Percentiles rank a stretch among this genome's conserved stretches.
These are phyloP conservation scores for Tupiocoris notatus DNA, from an alignment of 2,888 invertebrate genomes.

Conservation along the genomic window DNA sequence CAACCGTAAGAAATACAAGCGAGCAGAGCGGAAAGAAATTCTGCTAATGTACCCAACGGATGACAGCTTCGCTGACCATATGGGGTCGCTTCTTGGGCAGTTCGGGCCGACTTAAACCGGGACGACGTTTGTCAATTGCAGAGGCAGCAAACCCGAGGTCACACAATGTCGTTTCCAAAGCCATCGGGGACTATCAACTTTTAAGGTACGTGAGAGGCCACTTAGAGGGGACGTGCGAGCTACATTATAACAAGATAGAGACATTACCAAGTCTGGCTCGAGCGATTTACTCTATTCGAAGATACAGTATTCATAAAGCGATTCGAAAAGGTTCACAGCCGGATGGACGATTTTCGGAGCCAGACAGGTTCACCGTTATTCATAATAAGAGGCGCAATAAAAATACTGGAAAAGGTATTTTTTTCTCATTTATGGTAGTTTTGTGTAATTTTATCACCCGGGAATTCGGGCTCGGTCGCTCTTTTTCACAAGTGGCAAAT, in stretches of 20 bases:
- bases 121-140: slow-evolving; percentile 14
- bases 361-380: not conserved
- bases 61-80: slow-evolving; percentile 11
- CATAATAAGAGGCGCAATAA: not conserved
- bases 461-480: no score
- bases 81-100: not conserved
- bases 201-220: slow-evolving; percentile 9
- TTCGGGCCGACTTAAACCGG: not conserved
- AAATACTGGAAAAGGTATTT: not conserved
- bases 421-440: no score
- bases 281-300: slow-evolving; percentile 6
- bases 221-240: slow-evolving; percentile 16
- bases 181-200: not conserved
- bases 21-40: not conserved
- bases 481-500: no score
- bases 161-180: no score
- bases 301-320: slow-evolving; percentile 10
- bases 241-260: slow-evolving; percentile 19
- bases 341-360: not conserved
- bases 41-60: slow-evolving; percentile 17
- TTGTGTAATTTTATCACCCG: no score
- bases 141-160: not conserved
- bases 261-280: not conserved
- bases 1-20: no score
- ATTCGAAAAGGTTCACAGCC: not conserved